Base-by-base conservation (phyloP, 2,113 vertebrate genomes). In the Psephotus haematonotus region DNA sequence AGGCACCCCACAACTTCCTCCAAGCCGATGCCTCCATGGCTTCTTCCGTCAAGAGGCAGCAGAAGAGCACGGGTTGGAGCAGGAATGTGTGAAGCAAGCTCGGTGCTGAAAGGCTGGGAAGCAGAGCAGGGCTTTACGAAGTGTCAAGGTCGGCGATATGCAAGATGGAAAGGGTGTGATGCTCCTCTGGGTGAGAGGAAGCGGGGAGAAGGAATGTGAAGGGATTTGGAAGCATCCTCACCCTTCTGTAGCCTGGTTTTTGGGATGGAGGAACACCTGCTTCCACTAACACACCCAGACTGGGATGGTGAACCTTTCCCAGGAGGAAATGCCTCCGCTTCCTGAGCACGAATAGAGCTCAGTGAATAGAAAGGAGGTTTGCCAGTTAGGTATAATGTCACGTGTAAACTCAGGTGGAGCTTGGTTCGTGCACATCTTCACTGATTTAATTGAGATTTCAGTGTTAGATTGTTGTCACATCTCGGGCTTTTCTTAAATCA, bases 81-180 rank as follows among this genome's bases (percentile, higher is more conserved):
- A 93, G 91, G 88, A 94, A 87, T 82, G 91, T 71, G 93, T 57
- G 93, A 90, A 52, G 80, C 75, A 47, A 62, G 79, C 81, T 28
- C 3, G 3, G 82, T 31, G 94, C 89, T 95, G 94, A 83, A 93
- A 88, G 91, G 83, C 79, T 47, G 37, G 83, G 68, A 81, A 83
- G 74, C 5, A 87, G 83, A 90, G 68, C 64, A 10, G 69, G 64
- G 86, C 89, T 84, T 75, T 28, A 43, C 3, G 5, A 7, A 62
- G 91, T 62, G 96, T 86, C 89, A 84, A 84, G 92, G 89, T 78
- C 14, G 37, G 64, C 7, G 7, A 80, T 9, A 33, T 3, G 19
- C 5, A 10, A 44, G 85, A 69, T 39, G 0, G 57, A 37, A 81
- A 80, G 68, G 78, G 59, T 72, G 88, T 53, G 86, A 92, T 77